Percentiles rank a stretch among this genome's conserved stretches.
phyloP scores from a whole-genome alignment of 2,888 invertebrate species.

The Gandaritis pyraliata region DNA sequence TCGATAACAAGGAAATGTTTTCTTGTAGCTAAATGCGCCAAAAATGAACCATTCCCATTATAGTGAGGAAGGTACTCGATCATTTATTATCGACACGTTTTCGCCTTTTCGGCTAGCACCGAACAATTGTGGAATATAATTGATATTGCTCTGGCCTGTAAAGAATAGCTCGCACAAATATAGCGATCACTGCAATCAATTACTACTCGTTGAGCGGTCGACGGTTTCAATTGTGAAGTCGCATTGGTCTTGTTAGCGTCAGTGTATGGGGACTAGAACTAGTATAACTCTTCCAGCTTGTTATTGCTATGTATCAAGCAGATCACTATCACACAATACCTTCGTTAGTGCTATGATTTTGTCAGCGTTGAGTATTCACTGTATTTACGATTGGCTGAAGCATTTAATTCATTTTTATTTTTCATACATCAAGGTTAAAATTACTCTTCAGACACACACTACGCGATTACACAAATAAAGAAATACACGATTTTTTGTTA shows the following conservation, averaged over 20 bases:
- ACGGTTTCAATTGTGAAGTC: conserved; percentile 72
- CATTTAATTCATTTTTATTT: no score
- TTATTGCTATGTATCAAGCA: conserved; percentile 27
- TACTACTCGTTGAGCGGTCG: conserved; percentile 75
- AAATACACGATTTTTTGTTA: no score
- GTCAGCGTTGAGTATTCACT: neutral
- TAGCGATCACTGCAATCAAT: conserved; percentile 73
- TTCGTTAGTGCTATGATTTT: neutral
- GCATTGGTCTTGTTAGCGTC: conserved; percentile 56
- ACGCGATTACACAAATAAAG: no score
- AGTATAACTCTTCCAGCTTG: conserved; percentile 24
- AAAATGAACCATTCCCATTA: neutral
- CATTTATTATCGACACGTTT: conserved; percentile 41
- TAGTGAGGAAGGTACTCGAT: conserved; percentile 5
- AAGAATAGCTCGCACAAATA: conserved; percentile 62
- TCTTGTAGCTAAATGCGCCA: neutral
- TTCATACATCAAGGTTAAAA: no score
- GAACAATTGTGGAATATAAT: conserved; percentile 49
- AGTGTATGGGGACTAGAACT: conserved; percentile 20
- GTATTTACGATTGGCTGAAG: no score
- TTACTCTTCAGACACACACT: no score
- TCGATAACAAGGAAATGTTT: no score
- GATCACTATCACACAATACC: conserved; percentile 11
- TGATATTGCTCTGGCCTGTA: conserved; percentile 58
- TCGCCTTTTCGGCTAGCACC: conserved; percentile 49